phyloP scores from a whole-genome alignment of 2,113 vertebrate genomes.

The Lonchura striata region DNA sequence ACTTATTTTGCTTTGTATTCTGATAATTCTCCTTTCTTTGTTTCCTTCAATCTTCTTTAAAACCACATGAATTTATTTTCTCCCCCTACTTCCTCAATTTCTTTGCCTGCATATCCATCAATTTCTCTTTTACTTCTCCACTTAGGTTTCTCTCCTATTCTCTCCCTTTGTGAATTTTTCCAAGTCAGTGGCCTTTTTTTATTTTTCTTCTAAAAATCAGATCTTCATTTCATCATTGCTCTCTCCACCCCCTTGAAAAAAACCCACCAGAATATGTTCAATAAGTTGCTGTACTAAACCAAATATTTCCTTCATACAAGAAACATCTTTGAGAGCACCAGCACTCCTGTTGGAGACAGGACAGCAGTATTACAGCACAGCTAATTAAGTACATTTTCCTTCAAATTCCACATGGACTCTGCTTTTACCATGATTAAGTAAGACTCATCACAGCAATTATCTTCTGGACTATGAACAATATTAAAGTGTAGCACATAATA shows the following conservation, averaged over 20 bases:
- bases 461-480: slow-evolving; percentile 35
- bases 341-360: background rate
- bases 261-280: background rate
- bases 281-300: background rate
- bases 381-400: slow-evolving; percentile 24
- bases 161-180: background rate
- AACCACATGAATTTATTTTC: background rate
- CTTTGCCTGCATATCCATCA: background rate
- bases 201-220: background rate
- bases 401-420: background rate
- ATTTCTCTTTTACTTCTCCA: background rate
- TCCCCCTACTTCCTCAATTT: background rate
- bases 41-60: background rate
- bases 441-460: slow-evolving; percentile 12
- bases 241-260: fast-evolving
- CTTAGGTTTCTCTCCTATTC: background rate
- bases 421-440: slow-evolving; percentile 27
- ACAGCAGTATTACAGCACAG: background rate
- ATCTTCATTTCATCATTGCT: background rate
- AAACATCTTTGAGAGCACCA: background rate
- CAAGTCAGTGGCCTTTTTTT: background rate
- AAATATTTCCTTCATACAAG: background rate
- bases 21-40: background rate
- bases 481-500: slow-evolving; percentile 31
- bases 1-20: background rate